Percentiles rank a stretch among this genome's conserved stretches.
Evolutionary conservation across 2,888 invertebrate species (phyloP).

Genomic region (Drosophila pegasa): DNA sequence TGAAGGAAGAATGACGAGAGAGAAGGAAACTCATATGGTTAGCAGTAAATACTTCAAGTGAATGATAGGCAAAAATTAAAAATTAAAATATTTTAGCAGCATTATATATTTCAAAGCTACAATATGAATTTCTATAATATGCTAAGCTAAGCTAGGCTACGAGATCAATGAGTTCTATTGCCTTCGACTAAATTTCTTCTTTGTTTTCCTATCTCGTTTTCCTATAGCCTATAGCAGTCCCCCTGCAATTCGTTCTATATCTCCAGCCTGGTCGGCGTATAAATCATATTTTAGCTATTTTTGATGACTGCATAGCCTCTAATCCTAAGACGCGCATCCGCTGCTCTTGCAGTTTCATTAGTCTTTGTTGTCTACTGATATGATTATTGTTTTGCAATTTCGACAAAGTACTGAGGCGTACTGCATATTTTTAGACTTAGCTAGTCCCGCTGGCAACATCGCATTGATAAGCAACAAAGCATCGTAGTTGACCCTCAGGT

Average conservation of each 20-base stretch:
- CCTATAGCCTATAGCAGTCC: neutral
- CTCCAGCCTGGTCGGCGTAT: neutral
- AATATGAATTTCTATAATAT: neutral
- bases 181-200: neutral
- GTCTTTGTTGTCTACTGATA: slow-evolving; percentile 46
- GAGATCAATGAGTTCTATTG: neutral
- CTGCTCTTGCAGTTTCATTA: slow-evolving; percentile 24
- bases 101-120: neutral
- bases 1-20: neutral
- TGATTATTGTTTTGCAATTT: slow-evolving; percentile 28
- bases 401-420: neutral
- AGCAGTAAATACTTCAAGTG: no score
- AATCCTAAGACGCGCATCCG: slow-evolving; percentile 13
- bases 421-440: slow-evolving; percentile 51
- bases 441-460: slow-evolving; percentile 35
- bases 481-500: slow-evolving; percentile 41
- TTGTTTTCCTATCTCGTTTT: neutral
- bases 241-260: neutral
- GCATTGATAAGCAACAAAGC: slow-evolving; percentile 42
- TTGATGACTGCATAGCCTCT: slow-evolving; percentile 4
- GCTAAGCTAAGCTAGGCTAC: no score
- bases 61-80: no score
- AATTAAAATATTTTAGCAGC: neutral
- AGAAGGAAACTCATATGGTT: no score
- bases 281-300: neutral